Conservation (phyloP, 2,888 invertebrate species). For the Pycnomerus fuliginosus region DNA sequence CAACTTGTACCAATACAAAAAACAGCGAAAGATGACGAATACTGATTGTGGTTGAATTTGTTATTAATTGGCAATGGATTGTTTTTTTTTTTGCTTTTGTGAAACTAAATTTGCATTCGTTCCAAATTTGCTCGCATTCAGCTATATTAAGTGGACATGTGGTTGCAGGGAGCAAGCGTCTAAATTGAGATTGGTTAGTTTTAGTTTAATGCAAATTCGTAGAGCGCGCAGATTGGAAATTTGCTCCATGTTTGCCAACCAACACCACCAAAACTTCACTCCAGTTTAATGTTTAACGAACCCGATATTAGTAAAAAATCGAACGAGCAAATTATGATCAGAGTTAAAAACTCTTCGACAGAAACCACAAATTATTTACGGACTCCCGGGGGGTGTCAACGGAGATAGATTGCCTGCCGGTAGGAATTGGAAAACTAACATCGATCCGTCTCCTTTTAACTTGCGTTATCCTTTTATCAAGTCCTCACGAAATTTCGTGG, state of each 20-base stretch:
- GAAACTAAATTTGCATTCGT: too few species aligned
- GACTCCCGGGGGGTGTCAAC: not conserved
- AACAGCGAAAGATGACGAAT: constrained; percentile 1
- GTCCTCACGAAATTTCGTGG: not conserved
- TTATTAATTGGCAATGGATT: too few species aligned
- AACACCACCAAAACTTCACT: constrained; percentile 8
- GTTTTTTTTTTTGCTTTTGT: too few species aligned
- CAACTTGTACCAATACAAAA: constrained; percentile 2
- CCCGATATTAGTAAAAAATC: too few species aligned
- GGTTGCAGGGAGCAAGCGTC: constrained; percentile 16
- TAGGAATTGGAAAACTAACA: too few species aligned
- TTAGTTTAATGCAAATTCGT: constrained; percentile 24
- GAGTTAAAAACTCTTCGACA: too few species aligned
- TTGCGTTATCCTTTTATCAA: too few species aligned
- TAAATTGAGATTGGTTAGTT: constrained; percentile 25
- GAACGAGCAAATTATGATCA: too few species aligned
- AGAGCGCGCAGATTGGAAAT: constrained; percentile 19
- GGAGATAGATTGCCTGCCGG: not conserved
- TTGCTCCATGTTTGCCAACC: constrained; percentile 7
- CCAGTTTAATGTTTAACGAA: too few species aligned
- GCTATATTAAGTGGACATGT: constrained; percentile 20
- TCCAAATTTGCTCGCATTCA: constrained; percentile 11
- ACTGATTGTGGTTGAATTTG: not conserved
- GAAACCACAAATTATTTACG: too few species aligned
- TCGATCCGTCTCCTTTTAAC: too few species aligned